These are phyloP conservation scores for Gambusia yucatana DNA, from an alignment of 2,797 vertebrate species.

Conservation along the genomic window DNA sequence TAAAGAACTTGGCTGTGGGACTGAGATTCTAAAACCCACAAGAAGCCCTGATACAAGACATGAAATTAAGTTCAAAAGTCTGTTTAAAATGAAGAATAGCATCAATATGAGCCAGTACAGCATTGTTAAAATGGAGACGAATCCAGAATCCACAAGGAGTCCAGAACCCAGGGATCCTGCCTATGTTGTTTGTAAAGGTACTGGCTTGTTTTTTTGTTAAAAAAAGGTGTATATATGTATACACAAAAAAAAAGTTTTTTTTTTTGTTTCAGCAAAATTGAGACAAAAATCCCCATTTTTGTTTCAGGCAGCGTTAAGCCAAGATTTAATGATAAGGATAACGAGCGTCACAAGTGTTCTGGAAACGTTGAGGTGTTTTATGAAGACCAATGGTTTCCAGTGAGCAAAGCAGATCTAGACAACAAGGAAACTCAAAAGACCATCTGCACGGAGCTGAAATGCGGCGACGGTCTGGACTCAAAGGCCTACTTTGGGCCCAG, in stretches of 20 bases:
- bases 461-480: neutral
- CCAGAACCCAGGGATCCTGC: constrained; percentile 1
- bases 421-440: rapidly evolving
- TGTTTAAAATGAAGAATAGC: neutral
- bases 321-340: constrained; percentile 9
- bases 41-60: rapidly evolving
- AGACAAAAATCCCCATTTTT: neutral
- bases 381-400: neutral
- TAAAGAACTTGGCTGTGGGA: constrained; percentile 44
- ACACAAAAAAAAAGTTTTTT: too few relatives aligned
- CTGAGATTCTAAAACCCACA: rapidly evolving
- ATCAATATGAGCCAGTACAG: constrained; percentile 29
- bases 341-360: constrained; percentile 42
- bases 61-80: neutral
- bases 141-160: too few relatives aligned
- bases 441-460: constrained; percentile 54
- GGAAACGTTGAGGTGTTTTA: constrained; percentile 55
- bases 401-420: neutral
- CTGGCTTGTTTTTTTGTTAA: neutral
- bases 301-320: constrained; percentile 57
- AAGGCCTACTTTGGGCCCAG: neutral
- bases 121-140: constrained; percentile 30
- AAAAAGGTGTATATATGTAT: too few relatives aligned
- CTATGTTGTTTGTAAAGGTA: constrained; percentile 73
- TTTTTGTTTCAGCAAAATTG: too few relatives aligned